Evolutionary conservation across 2,888 invertebrate species (phyloP).

Genomic region (Julus scandinavius): DNA sequence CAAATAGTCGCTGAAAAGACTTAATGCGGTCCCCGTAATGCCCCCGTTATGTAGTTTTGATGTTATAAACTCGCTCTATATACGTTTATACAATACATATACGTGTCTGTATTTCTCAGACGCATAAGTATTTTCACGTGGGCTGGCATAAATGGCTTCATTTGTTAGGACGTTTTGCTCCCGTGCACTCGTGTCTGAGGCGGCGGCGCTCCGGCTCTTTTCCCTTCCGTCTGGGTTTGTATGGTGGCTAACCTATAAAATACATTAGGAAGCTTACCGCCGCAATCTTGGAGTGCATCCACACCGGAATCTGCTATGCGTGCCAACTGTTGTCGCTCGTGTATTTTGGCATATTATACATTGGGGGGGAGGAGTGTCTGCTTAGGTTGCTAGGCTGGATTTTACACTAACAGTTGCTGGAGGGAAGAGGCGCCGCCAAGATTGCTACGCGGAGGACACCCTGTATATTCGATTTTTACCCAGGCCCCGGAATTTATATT

Average conservation of each 20-base stretch:
- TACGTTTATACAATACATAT: no score
- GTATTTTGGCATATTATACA: neutral
- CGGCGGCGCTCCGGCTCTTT: neutral
- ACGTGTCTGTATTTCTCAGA: no score
- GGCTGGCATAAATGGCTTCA: neutral
- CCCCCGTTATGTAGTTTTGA: no score
- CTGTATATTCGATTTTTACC: slow-evolving; percentile 32
- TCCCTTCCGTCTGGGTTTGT: neutral
- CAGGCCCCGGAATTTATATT: neutral
- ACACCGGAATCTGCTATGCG: neutral
- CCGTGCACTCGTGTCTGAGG: neutral
- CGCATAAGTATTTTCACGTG: neutral
- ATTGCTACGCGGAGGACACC: neutral
- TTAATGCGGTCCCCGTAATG: no score
- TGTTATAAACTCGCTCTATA: no score
- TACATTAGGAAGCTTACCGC: neutral
- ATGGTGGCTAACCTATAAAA: neutral
- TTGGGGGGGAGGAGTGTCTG: neutral
- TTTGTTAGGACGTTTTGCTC: neutral
- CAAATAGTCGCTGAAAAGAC: no score
- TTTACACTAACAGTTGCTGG: neutral
- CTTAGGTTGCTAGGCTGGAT: neutral
- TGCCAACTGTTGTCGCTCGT: neutral
- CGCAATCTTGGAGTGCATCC: neutral
- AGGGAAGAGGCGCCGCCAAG: neutral